A percentile compares a stretch with the other conserved stretches of the same genome.
Conservation (phyloP, 2,113 vertebrate species). For the Leucopsar rothschildi region DNA sequence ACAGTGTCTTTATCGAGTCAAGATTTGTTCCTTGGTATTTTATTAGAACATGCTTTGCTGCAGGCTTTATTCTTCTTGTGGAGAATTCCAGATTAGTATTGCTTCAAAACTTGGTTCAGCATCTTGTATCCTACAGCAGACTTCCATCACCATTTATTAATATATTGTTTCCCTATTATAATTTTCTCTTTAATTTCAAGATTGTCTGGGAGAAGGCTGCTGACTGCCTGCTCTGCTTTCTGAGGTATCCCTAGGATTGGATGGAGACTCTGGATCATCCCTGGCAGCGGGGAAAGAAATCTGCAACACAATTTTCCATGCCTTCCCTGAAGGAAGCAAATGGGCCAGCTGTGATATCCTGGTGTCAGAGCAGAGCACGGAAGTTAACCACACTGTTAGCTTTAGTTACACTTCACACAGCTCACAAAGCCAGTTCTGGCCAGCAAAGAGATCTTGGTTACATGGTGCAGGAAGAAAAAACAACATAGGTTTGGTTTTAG, state of each 20-base stretch:
- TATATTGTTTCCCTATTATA: background rate
- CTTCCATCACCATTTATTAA: background rate
- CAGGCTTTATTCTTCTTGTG: background rate
- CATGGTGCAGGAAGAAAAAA: background rate
- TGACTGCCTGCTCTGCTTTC: background rate
- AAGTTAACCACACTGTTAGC: fast-evolving
- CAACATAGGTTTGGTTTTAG: background rate
- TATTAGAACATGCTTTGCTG: background rate
- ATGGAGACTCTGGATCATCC: background rate
- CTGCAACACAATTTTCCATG: background rate
- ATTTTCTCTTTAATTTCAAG: background rate
- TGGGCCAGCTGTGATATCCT: background rate
- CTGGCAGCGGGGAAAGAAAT: background rate
- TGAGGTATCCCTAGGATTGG: background rate
- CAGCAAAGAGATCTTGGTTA: background rate
- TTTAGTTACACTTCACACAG: background rate
- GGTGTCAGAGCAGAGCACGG: background rate
- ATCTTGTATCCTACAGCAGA: background rate
- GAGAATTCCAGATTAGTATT: background rate
- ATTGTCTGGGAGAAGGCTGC: background rate
- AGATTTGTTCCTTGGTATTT: conserved; percentile 13
- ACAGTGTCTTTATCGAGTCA: background rate
- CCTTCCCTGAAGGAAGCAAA: background rate
- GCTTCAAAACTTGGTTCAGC: background rate
- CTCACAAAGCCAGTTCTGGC: background rate